A percentile compares a stretch with the other conserved stretches of the same genome.
Conservation (phyloP, 1,140 invertebrate species). For the Drosophila arizonae region DNA sequence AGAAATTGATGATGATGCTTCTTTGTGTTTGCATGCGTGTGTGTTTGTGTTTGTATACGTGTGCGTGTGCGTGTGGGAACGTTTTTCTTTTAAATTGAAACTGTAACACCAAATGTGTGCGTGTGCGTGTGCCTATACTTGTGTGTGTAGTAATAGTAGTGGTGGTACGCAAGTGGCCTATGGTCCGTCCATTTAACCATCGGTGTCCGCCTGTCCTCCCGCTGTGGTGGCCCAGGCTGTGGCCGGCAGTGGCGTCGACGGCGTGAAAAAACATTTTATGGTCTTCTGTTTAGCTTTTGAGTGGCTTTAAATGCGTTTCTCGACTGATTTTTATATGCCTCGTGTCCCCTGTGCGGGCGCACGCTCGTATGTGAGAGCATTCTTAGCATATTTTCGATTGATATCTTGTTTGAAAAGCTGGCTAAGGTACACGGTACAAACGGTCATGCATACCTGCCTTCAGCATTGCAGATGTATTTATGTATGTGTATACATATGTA, state of each 20-base stretch:
- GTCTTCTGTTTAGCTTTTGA: slow-evolving; percentile 65
- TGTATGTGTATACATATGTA: slow-evolving; percentile 14
- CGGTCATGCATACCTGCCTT: slow-evolving; percentile 3
- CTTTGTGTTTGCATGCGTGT: slow-evolving; percentile 29
- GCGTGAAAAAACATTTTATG: slow-evolving; percentile 64
- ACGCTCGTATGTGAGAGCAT: slow-evolving; percentile 37
- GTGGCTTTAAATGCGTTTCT: slow-evolving; percentile 74
- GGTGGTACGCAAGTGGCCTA: slow-evolving; percentile 30
- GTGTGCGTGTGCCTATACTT: slow-evolving; percentile 21
- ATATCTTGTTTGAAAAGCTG: slow-evolving; percentile 40
- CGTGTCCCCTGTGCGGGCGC: slow-evolving; percentile 14
- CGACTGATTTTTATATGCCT: slow-evolving; percentile 71
- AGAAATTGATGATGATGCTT: slow-evolving; percentile 72
- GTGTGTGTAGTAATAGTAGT: slow-evolving; percentile 17
- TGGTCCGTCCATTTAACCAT: slow-evolving; percentile 14
- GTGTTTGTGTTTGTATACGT: slow-evolving; percentile 40
- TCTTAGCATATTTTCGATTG: slow-evolving; percentile 66
- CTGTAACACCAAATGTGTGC: slow-evolving; percentile 64
- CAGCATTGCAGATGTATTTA: slow-evolving; percentile 14
- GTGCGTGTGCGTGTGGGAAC: slow-evolving; percentile 58
- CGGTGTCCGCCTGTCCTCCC: slow-evolving; percentile 4
- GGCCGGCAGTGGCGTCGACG: slow-evolving; percentile 22
- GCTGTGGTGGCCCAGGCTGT: slow-evolving; percentile 11
- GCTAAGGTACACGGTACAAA: slow-evolving; percentile 12
- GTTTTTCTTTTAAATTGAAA: slow-evolving; percentile 75